Percentiles rank a stretch among this genome's conserved stretches.
Evolutionary conservation across 2,113 vertebrate species (phyloP).

Genomic region (Osmerus mordax): DNA sequence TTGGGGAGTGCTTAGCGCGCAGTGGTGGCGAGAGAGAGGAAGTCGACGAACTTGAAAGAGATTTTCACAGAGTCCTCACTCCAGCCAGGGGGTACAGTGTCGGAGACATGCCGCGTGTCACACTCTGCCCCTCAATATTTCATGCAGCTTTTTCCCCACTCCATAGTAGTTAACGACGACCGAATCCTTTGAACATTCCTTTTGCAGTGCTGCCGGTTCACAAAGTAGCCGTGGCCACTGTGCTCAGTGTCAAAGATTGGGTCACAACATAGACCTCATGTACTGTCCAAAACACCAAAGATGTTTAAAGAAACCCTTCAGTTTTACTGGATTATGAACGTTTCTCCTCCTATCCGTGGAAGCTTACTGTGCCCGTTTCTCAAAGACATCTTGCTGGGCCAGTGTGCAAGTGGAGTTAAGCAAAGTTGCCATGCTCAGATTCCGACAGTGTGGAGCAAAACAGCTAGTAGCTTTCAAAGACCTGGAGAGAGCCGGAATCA

Average conservation of each 20-base stretch:
- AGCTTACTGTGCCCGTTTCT: conserved; percentile 11
- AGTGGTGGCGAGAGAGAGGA: conserved; percentile 20
- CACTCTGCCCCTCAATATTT: conserved; percentile 17
- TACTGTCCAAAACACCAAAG: not conserved
- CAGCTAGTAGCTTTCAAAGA: not conserved
- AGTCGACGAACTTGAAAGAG: conserved; percentile 21
- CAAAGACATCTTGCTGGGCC: not conserved
- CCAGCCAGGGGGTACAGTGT: conserved; percentile 14
- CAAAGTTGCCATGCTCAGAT: not conserved
- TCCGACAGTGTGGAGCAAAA: not conserved
- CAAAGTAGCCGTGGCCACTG: not conserved
- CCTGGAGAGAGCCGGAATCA: not conserved
- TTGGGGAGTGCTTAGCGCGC: conserved; percentile 9
- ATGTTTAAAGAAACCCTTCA: not conserved
- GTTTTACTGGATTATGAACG: conserved; percentile 15
- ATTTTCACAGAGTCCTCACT: conserved; percentile 27
- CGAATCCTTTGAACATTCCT: conserved; percentile 5
- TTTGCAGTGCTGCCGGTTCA: conserved; percentile 11
- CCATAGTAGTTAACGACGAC: conserved; percentile 2
- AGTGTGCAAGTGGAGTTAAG: conserved; percentile 10
- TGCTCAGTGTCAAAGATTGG: not conserved
- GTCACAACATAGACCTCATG: not conserved
- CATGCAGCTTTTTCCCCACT: conserved; percentile 4
- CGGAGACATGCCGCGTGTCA: conserved; percentile 5
- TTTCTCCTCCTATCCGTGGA: conserved; percentile 12